phyloP scores from a whole-genome alignment of 2,797 vertebrate species.

The Spondyliosoma cantharus region DNA sequence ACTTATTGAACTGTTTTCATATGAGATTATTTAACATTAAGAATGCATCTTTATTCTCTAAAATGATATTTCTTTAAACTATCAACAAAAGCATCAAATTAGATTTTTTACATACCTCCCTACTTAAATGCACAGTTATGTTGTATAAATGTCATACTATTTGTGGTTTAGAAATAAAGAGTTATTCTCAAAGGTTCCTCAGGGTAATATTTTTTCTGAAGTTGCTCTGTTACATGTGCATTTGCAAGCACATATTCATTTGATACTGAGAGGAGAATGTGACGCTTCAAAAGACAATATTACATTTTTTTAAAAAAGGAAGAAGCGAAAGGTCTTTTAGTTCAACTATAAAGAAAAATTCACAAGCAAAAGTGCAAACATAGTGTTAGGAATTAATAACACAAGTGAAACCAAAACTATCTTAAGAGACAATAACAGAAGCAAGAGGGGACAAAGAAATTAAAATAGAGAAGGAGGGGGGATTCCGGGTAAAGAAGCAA shows the following conservation, averaged over 20 bases:
- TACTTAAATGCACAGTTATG: too few relatives aligned
- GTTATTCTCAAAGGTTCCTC: too few relatives aligned
- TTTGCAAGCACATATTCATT: neutral
- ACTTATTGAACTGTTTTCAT: neutral
- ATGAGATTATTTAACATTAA: neutral
- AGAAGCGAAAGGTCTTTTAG: neutral
- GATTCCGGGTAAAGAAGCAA: neutral
- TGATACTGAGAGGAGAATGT: neutral
- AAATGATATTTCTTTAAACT: neutral
- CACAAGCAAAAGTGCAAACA: neutral
- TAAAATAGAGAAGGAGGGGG: neutral
- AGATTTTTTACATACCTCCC: neutral
- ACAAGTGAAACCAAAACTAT: neutral
- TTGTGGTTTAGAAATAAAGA: too few relatives aligned
- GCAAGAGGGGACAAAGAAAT: conserved; percentile 10
- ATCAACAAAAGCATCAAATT: neutral
- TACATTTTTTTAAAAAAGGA: neutral
- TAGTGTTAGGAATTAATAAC: neutral
- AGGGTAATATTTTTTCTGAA: too few relatives aligned
- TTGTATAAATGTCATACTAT: too few relatives aligned
- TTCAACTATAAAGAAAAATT: neutral
- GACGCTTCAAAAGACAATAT: neutral
- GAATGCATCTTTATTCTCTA: neutral
- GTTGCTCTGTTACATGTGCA: neutral
- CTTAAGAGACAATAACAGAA: neutral